A percentile compares a stretch with the other conserved stretches of the same genome.
These are phyloP conservation scores for Metopolophium dirhodum DNA, from an alignment of 1,140 invertebrate genomes.

Conservation along the genomic window DNA sequence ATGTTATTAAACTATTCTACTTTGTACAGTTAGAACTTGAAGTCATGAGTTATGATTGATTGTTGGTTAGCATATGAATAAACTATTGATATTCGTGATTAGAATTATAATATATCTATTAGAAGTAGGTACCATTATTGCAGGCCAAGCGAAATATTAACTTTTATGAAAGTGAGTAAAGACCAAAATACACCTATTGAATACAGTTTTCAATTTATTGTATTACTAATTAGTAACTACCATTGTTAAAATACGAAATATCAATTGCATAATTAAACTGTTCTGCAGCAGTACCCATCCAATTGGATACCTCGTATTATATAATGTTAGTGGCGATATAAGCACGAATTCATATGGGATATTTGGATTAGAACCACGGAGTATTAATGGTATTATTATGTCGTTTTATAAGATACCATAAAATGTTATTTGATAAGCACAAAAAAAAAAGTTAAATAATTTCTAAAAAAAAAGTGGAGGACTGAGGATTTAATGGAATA, in stretches of 20 bases:
- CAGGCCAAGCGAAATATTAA: not conserved
- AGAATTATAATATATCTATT: not conserved
- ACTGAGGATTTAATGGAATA: constrained; percentile 2
- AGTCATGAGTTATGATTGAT: not conserved
- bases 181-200: constrained; percentile 39
- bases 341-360: not conserved
- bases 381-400: not conserved
- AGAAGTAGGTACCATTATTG: not conserved
- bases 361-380: not conserved
- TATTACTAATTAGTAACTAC: not conserved
- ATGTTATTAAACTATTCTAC: not conserved
- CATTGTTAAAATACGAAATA: constrained; percentile 19
- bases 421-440: not conserved
- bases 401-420: not conserved
- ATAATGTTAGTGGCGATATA: not conserved
- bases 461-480: not conserved
- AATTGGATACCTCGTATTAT: not conserved
- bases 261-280: constrained; percentile 30
- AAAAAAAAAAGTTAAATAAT: not conserved
- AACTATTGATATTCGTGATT: constrained; percentile 22
- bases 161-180: constrained; percentile 34
- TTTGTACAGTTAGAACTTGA: not conserved
- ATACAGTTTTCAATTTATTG: not conserved
- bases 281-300: not conserved
- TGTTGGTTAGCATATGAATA: not conserved